Conservation (phyloP, 2,888 invertebrate species). For the Cerceris ruficornis region DNA sequence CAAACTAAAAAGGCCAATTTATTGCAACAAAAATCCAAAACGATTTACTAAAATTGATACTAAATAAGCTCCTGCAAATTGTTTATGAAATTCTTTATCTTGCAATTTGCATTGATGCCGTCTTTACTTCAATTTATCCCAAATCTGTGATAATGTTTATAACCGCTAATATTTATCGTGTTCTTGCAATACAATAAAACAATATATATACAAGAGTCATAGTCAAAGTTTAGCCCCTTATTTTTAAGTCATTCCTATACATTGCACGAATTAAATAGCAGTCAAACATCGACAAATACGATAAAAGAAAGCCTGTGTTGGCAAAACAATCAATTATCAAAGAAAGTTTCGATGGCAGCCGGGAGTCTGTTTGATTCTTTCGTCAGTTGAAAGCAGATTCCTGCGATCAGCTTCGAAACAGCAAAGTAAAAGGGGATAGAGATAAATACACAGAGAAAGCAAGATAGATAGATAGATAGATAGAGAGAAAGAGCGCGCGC, state of each 20-base stretch:
- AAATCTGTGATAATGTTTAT: too few species aligned
- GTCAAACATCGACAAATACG: constrained; percentile 21
- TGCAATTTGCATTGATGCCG: too few species aligned
- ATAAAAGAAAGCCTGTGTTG: constrained; percentile 52
- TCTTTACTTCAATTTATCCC: too few species aligned
- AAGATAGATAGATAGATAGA: constrained; percentile 21
- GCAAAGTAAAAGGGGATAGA: constrained; percentile 8
- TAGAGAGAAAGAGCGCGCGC: neutral
- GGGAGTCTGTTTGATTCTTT: constrained; percentile 62
- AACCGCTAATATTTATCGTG: too few species aligned
- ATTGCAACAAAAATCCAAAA: too few species aligned
- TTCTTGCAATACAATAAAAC: too few species aligned
- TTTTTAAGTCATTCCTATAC: neutral
- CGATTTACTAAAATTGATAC: too few species aligned
- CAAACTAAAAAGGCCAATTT: too few species aligned
- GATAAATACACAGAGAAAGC: neutral
- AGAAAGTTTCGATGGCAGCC: constrained; percentile 72
- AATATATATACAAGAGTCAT: too few species aligned
- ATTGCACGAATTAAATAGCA: constrained; percentile 29
- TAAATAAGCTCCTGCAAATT: too few species aligned
- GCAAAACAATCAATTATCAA: constrained; percentile 79
- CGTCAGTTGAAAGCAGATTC: constrained; percentile 68
- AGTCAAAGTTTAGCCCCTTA: too few species aligned
- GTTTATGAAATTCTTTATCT: too few species aligned
- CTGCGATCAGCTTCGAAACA: constrained; percentile 73